These are phyloP conservation scores for Eurosta solidaginis DNA, from an alignment of 1,140 invertebrate genomes.

Conservation along the genomic window DNA sequence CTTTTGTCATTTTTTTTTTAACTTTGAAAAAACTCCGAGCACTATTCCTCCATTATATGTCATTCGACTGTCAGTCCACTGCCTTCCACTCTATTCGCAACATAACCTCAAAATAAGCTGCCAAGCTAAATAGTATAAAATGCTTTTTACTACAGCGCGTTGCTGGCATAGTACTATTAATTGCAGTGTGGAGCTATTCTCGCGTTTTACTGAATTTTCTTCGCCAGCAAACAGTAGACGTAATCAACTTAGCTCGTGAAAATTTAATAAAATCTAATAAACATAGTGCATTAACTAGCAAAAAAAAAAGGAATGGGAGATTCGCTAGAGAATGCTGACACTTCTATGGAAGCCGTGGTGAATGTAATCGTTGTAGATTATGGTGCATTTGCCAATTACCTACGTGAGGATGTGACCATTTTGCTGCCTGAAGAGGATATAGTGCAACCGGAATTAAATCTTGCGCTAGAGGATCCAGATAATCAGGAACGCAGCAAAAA, in stretches of 20 bases:
- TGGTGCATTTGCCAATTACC: slow-evolving; percentile 74
- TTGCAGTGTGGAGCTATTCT: too few species aligned
- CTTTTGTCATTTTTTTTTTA: too few species aligned
- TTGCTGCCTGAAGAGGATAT: slow-evolving; percentile 77
- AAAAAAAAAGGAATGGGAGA: slow-evolving; percentile 52
- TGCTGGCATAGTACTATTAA: too few species aligned
- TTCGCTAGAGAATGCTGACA: slow-evolving; percentile 57
- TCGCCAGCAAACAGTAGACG: slow-evolving; percentile 42
- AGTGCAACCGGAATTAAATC: slow-evolving; percentile 72
- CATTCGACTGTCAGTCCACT: too few species aligned
- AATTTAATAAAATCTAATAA: neutral
- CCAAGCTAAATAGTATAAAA: too few species aligned
- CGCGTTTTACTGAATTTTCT: slow-evolving; percentile 32
- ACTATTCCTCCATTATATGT: too few species aligned
- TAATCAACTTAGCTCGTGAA: slow-evolving; percentile 39
- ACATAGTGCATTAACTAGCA: neutral
- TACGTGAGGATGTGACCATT: slow-evolving; percentile 75
- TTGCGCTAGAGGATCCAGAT: slow-evolving; percentile 77
- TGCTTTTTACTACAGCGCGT: too few species aligned
- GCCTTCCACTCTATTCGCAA: too few species aligned
- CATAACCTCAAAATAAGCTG: too few species aligned
- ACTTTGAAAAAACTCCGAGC: too few species aligned
- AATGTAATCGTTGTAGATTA: slow-evolving; percentile 69
- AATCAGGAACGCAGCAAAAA: slow-evolving; percentile 85
- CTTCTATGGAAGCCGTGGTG: slow-evolving; percentile 52